A percentile compares a stretch with the other conserved stretches of the same genome.
Evolutionary conservation across 2,888 invertebrate species (phyloP).

Genomic region (Netelia fuscicornis): DNA sequence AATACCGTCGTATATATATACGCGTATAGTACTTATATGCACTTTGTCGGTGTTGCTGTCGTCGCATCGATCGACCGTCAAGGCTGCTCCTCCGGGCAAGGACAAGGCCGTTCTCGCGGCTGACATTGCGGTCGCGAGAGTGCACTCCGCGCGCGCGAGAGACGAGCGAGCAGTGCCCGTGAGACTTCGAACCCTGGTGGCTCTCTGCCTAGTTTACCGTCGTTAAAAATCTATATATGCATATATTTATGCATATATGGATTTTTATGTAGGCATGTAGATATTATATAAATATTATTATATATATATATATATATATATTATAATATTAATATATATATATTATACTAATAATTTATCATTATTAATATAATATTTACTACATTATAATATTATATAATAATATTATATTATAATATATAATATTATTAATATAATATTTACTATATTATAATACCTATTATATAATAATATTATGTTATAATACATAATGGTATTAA

Average conservation of each 20-base stretch:
- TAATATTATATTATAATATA: too few species aligned
- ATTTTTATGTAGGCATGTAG: neutral
- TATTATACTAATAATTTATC: too few species aligned
- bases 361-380: too few species aligned
- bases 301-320: too few species aligned
- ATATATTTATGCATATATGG: neutral
- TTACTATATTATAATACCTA: too few species aligned
- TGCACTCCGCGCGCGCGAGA: slow-evolving; percentile 61
- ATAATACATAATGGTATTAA: too few species aligned
- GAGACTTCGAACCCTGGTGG: slow-evolving; percentile 69
- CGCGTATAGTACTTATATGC: slow-evolving; percentile 44
- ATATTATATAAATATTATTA: too few species aligned
- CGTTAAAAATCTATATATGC: slow-evolving; percentile 11
- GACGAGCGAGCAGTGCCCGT: slow-evolving; percentile 51
- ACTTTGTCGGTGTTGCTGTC: slow-evolving; percentile 55
- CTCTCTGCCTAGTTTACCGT: slow-evolving; percentile 48
- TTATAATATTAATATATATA: too few species aligned
- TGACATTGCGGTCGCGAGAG: slow-evolving; percentile 77
- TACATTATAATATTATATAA: too few species aligned
- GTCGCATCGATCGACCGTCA: slow-evolving; percentile 80
- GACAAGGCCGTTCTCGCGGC: slow-evolving; percentile 79
- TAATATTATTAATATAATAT: too few species aligned
- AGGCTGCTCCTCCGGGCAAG: slow-evolving; percentile 80
- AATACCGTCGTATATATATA: neutral
- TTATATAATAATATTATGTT: too few species aligned